These are phyloP conservation scores for Episyrphus balteatus DNA, from an alignment of 1,140 invertebrate genomes.

Conservation along the genomic window DNA sequence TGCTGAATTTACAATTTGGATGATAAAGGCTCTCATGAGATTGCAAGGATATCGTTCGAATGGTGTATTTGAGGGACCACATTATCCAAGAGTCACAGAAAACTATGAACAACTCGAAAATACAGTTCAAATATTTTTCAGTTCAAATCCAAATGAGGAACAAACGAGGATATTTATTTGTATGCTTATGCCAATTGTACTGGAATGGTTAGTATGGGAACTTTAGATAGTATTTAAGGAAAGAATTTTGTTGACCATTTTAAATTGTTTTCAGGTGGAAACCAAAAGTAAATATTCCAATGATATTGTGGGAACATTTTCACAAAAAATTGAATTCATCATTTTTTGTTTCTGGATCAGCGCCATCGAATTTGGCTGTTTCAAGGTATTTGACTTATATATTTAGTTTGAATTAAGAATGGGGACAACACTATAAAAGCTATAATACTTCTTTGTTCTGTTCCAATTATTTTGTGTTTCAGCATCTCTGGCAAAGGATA, in stretches of 20 bases:
- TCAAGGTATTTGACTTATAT: constrained; percentile 18
- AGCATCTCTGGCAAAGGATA: background rate
- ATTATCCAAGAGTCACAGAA: constrained; percentile 3
- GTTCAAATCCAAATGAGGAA: constrained; percentile 24
- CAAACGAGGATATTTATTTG: constrained; percentile 23
- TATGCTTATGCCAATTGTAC: constrained; percentile 19
- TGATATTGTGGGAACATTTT: constrained; percentile 31
- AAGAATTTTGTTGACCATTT: background rate
- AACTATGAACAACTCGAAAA: constrained; percentile 10
- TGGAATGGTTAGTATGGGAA: constrained; percentile 11
- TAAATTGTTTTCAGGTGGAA: constrained; percentile 5
- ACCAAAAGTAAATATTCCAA: constrained; percentile 19
- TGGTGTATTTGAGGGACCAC: constrained; percentile 6
- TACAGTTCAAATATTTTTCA: constrained; percentile 18
- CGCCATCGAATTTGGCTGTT: constrained; percentile 18
- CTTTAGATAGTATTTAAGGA: too few species aligned
- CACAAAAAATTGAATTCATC: constrained; percentile 28
- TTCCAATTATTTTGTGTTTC: background rate
- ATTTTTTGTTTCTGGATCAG: constrained; percentile 14
- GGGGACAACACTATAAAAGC: too few species aligned
- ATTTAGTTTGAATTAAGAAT: too few species aligned
- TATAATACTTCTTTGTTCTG: background rate
- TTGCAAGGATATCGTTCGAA: constrained; percentile 10
- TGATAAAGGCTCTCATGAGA: constrained; percentile 8
- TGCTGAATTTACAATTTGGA: constrained; percentile 11